phyloP scores from a whole-genome alignment of 2,888 invertebrate genomes.

The Drosophila robusta region DNA sequence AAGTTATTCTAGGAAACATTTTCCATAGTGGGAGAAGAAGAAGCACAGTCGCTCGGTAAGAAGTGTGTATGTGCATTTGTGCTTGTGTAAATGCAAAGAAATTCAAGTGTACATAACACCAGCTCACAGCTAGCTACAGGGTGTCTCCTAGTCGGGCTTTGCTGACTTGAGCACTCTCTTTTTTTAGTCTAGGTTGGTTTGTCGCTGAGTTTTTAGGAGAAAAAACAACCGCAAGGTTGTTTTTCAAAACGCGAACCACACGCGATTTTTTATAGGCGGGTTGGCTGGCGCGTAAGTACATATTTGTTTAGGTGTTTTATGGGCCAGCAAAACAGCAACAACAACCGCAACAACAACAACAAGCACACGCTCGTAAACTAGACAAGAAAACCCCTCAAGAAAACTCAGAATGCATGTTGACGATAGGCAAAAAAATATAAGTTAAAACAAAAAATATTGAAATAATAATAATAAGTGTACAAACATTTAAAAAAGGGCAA shows the following conservation, averaged over 20 bases:
- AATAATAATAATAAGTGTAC: constrained; percentile 42
- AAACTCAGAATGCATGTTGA: neutral
- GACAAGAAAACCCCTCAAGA: neutral
- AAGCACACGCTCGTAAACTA: neutral
- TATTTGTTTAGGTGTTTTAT: constrained; percentile 40
- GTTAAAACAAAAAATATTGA: neutral
- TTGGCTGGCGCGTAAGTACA: constrained; percentile 7
- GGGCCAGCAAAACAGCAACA: constrained; percentile 25
- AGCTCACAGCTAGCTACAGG: neutral
- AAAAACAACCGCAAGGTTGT: constrained; percentile 44
- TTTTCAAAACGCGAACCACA: constrained; percentile 23
- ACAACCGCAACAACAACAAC: constrained; percentile 15
- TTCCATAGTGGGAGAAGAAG: too few relatives aligned
- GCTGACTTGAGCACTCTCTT: neutral
- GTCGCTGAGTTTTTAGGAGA: constrained; percentile 3
- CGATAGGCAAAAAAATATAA: neutral
- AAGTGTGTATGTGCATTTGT: too few relatives aligned
- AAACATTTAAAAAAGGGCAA: constrained; percentile 67
- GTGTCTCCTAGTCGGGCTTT: neutral
- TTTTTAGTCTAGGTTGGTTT: constrained; percentile 2
- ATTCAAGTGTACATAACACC: too few relatives aligned
- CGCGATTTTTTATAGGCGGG: constrained; percentile 28
- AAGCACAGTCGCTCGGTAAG: too few relatives aligned
- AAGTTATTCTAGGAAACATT: too few relatives aligned
- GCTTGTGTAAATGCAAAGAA: too few relatives aligned